Evolutionary conservation across 2,888 invertebrate genomes (phyloP), one percentile per base, ranked within the genome.

Genomic region (Pammene fasciana): DNA sequence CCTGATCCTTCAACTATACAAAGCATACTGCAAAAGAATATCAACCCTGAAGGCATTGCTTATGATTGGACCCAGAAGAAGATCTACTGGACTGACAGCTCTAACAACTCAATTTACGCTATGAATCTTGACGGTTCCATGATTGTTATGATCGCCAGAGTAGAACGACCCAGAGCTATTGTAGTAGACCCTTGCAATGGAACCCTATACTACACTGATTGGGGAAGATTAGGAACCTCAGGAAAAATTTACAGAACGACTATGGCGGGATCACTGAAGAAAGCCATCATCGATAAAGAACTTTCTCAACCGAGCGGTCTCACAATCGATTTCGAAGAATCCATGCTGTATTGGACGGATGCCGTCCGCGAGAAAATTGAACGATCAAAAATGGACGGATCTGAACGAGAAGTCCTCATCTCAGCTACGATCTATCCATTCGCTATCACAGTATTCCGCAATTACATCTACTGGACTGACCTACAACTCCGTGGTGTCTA

Each of bases 61-160:
- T 98, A 98, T 82, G 99, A 99, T 83, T 99, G 99, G 99, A 97
- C 99, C 0, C 98, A 98, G 76, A 97, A 97, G 83, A 99, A 99
- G 86, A 95, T 99, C 46, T 99, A 99, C 86, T 99, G 99, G 98
- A 98, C 99, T 0, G 99, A 99, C 81, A 97, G 98, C 38, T 96
- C 97, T 0, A 98, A 98, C 78, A 97, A 97, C 78, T 97, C 97
- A 11, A 98, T 99, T 67, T 98, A 98, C 80, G 97, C 98, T 0
- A 97, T 99, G 97, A 98, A 98, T 82, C 89, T 97, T 26, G 97
- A 98, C 80, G 97, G 98, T 1, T 93, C 95, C 0, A 96, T 97
- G 76, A 88, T 97, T 59, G 97, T 98, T 0, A 98, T 97, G 96
- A 97, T 99, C 68, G 96, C 98, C 0, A 93, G 97, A 78, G 99